Conservation (phyloP, 2,888 invertebrate species). For the Aspidiotus rigidus region DNA sequence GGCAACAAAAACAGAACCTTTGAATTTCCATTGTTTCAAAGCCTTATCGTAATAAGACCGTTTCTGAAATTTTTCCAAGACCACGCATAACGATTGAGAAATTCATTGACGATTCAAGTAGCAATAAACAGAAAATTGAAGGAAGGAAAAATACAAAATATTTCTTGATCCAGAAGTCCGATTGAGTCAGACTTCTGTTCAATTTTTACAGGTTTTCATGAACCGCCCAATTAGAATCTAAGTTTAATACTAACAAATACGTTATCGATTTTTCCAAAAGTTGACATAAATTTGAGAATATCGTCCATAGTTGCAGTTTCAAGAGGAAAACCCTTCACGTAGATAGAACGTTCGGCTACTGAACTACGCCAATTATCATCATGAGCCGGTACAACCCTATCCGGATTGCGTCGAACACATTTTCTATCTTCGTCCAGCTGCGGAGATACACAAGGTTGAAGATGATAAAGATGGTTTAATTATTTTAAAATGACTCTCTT, state of each 20-base stretch:
- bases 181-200: too few species aligned
- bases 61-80: slow-evolving; percentile 43
- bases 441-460: slow-evolving; percentile 37
- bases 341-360: slow-evolving; percentile 65
- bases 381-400: slow-evolving; percentile 70
- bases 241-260: slow-evolving; percentile 13
- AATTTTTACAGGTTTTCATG: too few species aligned
- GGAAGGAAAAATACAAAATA: too few species aligned
- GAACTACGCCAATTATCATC: slow-evolving; percentile 74
- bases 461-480: neutral
- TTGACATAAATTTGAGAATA: slow-evolving; percentile 23
- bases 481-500: slow-evolving; percentile 8
- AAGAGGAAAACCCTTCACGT: slow-evolving; percentile 73
- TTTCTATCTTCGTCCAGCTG: slow-evolving; percentile 55
- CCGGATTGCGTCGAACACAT: slow-evolving; percentile 52
- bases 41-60: slow-evolving; percentile 53
- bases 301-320: slow-evolving; percentile 58
- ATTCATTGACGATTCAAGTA: slow-evolving; percentile 41
- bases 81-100: slow-evolving; percentile 38
- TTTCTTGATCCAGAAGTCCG: too few species aligned
- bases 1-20: slow-evolving; percentile 86
- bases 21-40: slow-evolving; percentile 56
- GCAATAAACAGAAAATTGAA: too few species aligned
- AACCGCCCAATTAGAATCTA: slow-evolving; percentile 52
- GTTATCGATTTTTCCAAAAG: slow-evolving; percentile 27